phyloP scores from a whole-genome alignment of 2,888 invertebrate genomes.

The Thereva unica region DNA sequence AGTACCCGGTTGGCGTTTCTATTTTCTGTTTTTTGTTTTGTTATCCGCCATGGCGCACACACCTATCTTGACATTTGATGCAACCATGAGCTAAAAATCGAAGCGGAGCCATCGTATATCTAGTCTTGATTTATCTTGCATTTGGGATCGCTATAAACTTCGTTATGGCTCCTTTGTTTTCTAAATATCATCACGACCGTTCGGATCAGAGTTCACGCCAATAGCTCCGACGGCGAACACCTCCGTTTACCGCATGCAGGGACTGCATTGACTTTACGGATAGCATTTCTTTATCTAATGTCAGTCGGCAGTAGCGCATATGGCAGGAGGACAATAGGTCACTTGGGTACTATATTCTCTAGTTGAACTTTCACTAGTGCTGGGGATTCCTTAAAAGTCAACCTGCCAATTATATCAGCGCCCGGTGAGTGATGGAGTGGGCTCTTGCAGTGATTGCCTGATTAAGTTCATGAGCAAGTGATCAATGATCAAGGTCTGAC shows the following conservation, averaged over 20 bases:
- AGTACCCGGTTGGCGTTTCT: background rate
- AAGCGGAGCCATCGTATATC: slow-evolving; percentile 11
- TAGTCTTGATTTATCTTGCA: slow-evolving; percentile 24
- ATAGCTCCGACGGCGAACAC: slow-evolving; percentile 15
- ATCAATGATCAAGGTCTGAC: too few species aligned
- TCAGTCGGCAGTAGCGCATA: background rate
- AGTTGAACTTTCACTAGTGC: slow-evolving; percentile 4
- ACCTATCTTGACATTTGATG: slow-evolving; percentile 28
- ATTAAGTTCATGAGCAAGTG: too few species aligned
- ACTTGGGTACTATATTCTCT: background rate
- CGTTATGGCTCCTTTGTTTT: slow-evolving; percentile 34
- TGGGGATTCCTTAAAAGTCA: background rate
- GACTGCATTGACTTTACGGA: background rate
- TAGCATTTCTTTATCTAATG: background rate
- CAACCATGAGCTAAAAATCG: slow-evolving; percentile 21
- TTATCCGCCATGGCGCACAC: slow-evolving; percentile 31
- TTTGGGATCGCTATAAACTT: slow-evolving; percentile 21
- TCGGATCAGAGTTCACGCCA: slow-evolving; percentile 29
- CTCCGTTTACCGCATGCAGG: slow-evolving; percentile 9
- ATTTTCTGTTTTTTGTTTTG: slow-evolving; percentile 25
- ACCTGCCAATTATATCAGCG: background rate
- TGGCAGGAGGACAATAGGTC: background rate
- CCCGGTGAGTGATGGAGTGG: too few species aligned
- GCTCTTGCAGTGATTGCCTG: too few species aligned
- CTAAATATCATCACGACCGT: slow-evolving; percentile 33